Evolutionary conservation across 2,797 vertebrate species (phyloP).

Genomic region (Parotocinclus haroldoi): DNA sequence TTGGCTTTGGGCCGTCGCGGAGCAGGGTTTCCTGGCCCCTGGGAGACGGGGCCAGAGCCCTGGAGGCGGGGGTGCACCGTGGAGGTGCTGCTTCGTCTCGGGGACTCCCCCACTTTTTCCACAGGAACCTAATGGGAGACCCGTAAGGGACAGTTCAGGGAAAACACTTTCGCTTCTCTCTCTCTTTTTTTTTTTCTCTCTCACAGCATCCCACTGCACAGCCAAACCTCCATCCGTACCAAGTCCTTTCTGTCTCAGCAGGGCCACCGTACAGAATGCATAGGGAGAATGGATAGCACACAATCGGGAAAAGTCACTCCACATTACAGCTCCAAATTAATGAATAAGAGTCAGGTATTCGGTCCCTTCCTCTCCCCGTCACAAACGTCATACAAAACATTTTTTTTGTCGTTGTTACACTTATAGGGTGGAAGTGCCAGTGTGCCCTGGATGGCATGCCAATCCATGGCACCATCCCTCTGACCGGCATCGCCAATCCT

Average conservation of each 20-base stretch:
- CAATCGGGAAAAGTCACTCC: conserved; percentile 12
- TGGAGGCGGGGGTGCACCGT: conserved; percentile 79
- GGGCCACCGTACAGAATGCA: conserved; percentile 56
- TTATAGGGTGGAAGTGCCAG: too few relatives aligned
- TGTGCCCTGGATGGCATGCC: too few relatives aligned
- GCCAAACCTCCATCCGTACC: conserved; percentile 46
- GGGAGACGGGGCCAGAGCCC: conserved; percentile 78
- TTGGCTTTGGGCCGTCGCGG: conserved; percentile 78
- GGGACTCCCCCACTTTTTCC: conserved; percentile 85
- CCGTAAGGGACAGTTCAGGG: conserved; percentile 75
- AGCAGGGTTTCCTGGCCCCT: conserved; percentile 84
- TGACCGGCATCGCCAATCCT: too few relatives aligned
- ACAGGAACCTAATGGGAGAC: conserved; percentile 89
- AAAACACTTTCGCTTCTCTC: conserved; percentile 19
- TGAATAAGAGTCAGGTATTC: not conserved
- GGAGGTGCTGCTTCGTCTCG: conserved; percentile 86
- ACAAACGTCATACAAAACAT: not conserved
- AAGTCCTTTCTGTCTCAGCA: conserved; percentile 61
- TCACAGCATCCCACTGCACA: conserved; percentile 58
- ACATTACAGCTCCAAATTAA: conserved; percentile 1
- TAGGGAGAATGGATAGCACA: conserved; percentile 19
- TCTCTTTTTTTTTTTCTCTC: conserved; percentile 39
- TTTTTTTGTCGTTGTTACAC: too few relatives aligned
- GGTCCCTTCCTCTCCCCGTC: conserved; percentile 8
- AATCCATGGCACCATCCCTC: too few relatives aligned